Evolutionary conservation across 2,797 vertebrate species (phyloP).

Genomic region (Columba guinea): DNA sequence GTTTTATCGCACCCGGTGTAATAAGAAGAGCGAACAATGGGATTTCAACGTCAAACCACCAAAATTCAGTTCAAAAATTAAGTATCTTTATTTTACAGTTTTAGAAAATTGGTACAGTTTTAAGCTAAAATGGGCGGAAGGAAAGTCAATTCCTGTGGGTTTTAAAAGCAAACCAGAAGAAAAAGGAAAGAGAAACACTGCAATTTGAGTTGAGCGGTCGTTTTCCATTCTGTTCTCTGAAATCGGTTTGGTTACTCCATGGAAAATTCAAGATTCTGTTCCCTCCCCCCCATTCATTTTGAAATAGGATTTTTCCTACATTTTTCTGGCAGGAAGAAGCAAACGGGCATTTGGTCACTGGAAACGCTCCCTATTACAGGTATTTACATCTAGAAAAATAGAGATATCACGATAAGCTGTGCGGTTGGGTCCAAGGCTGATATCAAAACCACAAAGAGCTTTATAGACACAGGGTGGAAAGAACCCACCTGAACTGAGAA

Average conservation of each 20-base stretch:
- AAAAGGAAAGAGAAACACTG: accelerated
- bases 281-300: neutral
- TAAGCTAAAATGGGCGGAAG: neutral
- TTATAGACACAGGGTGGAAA: neutral
- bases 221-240: neutral
- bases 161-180: neutral
- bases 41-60: neutral
- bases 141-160: constrained; percentile 3
- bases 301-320: neutral
- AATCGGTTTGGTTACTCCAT: neutral
- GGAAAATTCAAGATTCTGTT: neutral
- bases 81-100: constrained; percentile 47
- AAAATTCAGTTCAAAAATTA: constrained; percentile 29
- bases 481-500: neutral
- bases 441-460: neutral
- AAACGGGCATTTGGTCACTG: neutral
- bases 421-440: neutral
- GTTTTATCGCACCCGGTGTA: neutral
- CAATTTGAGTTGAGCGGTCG: neutral
- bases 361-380: neutral
- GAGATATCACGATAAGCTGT: neutral
- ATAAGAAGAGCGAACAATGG: neutral
- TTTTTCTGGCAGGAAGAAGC: neutral
- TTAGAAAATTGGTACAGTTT: constrained; percentile 38
- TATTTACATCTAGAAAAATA: constrained; percentile 28